A percentile compares a stretch with the other conserved stretches of the same genome.
Evolutionary conservation across 2,113 vertebrate species (phyloP).

Genomic region (Puntigrus tetrazona): DNA sequence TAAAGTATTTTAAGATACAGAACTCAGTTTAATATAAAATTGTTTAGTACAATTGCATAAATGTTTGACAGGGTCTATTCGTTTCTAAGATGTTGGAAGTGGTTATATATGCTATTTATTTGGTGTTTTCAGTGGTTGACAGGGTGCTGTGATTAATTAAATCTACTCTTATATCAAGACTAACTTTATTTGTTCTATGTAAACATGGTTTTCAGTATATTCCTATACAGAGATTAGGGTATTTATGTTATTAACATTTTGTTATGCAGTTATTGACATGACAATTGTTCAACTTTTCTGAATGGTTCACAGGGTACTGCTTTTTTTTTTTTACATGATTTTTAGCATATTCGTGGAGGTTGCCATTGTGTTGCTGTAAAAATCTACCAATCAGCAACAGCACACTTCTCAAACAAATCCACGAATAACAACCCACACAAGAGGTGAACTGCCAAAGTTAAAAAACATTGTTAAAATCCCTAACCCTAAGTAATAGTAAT

Average conservation of each 20-base stretch:
- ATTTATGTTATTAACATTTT: background rate
- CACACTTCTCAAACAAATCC: background rate
- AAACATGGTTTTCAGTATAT: background rate
- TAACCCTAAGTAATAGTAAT: background rate
- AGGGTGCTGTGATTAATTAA: background rate
- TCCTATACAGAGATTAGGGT: background rate
- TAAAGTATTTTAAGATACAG: background rate
- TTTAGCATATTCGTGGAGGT: background rate
- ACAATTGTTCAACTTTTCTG: background rate
- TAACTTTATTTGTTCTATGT: background rate
- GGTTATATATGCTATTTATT: background rate
- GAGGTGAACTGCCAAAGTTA: background rate
- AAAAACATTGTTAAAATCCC: background rate
- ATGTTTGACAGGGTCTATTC: background rate
- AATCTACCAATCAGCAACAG: background rate
- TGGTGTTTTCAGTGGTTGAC: background rate
- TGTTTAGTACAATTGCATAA: too few species aligned
- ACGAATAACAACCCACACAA: background rate
- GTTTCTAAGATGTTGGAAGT: background rate
- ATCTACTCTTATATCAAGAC: background rate
- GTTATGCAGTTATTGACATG: too few species aligned
- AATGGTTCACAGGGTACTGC: background rate
- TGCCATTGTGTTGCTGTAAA: background rate
- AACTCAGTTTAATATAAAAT: too few species aligned
- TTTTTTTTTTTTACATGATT: background rate